Evolutionary conservation across 2,797 vertebrate genomes (phyloP), one percentile per base, ranked within the genome.

Genomic region (Distichodus sexfasciatus): DNA sequence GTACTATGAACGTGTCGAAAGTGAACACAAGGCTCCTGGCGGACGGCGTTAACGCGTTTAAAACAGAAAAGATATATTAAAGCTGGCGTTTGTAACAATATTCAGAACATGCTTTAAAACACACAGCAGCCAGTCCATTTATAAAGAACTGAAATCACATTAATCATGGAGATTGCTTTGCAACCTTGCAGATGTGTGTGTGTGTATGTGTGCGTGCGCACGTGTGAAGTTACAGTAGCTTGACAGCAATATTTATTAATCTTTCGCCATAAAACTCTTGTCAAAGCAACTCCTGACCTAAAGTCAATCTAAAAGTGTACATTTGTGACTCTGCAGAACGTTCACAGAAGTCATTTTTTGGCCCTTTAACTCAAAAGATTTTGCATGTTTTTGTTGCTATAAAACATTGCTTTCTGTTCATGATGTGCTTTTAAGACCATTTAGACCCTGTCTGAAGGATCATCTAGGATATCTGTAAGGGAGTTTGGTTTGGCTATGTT

Each of bases 21-120:
- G 43, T 31, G 15, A 47, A 46, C 21, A 14, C 12, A 44, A 14
- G 48, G 38, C 68, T 62, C 41, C 63, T 43, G 15, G 17, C 46
- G 24, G 58, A 69, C 26, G 50, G 48, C 53, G 50, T 33, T 55
- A 62, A 72, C 26, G 62, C 15, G 51, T 29, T 15, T 66, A 17
- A 69, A 76, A 50, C 67, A 47, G 31, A 23, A 69, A 51, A 43
- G 29, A 66, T 63, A 35, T 31, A 57, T 60, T 69, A 71, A 60
- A 67, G 41, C 36, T 50, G 62, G 68, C 50, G 58, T 69, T 12
- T 74, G 64, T 76, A 76, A 74, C 71, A 76, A 74, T 61, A 78
- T 46, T 78, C 54, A 76, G 53, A 62, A 76, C 71, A 74, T 59
- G 76, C 71, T 72, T 63, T 26, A 41, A 46, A 74, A 48, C 36